Conservation (phyloP, 2,888 invertebrate species). For the Tinea trinotella region DNA sequence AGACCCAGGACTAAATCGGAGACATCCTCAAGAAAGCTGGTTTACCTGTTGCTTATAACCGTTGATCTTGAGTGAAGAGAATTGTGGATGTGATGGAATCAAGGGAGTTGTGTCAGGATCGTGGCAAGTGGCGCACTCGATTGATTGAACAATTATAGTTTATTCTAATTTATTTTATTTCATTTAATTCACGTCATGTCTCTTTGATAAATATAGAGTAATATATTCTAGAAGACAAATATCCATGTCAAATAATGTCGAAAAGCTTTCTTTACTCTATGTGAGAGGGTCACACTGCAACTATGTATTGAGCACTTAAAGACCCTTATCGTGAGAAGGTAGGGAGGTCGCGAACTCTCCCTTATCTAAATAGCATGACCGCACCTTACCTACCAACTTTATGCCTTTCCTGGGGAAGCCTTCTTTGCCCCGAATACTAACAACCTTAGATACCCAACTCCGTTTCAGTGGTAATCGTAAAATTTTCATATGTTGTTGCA, state of each 20-base stretch:
- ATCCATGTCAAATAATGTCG: constrained; percentile 3
- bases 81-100: too few relatives aligned
- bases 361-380: constrained; percentile 69
- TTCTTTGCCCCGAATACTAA: constrained; percentile 54
- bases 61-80: too few relatives aligned
- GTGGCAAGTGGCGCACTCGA: too few relatives aligned
- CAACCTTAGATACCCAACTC: constrained; percentile 43
- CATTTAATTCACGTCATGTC: too few relatives aligned
- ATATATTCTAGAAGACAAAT: background rate
- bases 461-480: constrained; percentile 32
- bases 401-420: constrained; percentile 56
- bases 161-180: too few relatives aligned
- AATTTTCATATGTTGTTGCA: constrained; percentile 28
- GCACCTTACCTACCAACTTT: constrained; percentile 61
- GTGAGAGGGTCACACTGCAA: constrained; percentile 1
- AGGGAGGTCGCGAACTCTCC: constrained; percentile 47
- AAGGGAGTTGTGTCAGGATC: too few relatives aligned
- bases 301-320: constrained; percentile 20
- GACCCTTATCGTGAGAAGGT: constrained; percentile 37
- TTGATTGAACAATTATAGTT: too few relatives aligned
- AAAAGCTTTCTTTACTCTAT: constrained; percentile 1
- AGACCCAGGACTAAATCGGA: too few relatives aligned
- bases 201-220: too few relatives aligned
- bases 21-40: too few relatives aligned
- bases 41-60: too few relatives aligned